These are phyloP conservation scores for Aphidoletes aphidimyza DNA, from an alignment of 2,888 invertebrate genomes.

Conservation along the genomic window DNA sequence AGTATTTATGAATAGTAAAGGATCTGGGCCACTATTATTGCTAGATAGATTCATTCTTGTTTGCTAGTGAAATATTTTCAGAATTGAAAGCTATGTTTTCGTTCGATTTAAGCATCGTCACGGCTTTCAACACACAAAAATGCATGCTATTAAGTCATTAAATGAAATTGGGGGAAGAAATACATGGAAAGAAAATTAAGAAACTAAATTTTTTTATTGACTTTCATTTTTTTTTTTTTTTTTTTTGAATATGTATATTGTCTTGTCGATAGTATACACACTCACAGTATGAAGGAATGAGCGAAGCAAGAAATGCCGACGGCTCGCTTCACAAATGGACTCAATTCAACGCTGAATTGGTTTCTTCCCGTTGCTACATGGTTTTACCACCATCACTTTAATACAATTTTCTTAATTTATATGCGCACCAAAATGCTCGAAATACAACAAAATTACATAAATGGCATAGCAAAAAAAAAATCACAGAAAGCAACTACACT, in stretches of 20 bases:
- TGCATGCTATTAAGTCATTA: constrained; percentile 34
- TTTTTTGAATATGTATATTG: background rate
- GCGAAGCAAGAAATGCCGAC: background rate
- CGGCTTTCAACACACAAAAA: background rate
- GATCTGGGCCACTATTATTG: background rate
- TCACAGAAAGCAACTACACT: background rate
- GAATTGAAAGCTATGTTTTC: background rate
- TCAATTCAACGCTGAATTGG: background rate
- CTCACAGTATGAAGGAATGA: background rate
- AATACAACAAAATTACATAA: background rate
- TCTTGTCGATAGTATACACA: constrained; percentile 24
- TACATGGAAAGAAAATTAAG: background rate
- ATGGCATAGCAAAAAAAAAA: background rate
- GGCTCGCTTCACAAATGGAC: background rate
- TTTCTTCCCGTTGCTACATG: constrained; percentile 9
- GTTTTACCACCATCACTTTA: background rate
- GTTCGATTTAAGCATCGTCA: background rate
- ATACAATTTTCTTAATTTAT: constrained; percentile 43
- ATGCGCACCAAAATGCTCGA: background rate
- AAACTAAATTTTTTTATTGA: too few relatives aligned
- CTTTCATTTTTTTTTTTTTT: too few relatives aligned
- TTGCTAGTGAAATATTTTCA: background rate
- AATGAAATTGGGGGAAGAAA: background rate
- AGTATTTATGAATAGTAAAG: too few relatives aligned
- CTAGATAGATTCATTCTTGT: background rate